Evolutionary conservation across 2,797 vertebrate species (phyloP).

Genomic region (Chiroxiphia lanceolata): DNA sequence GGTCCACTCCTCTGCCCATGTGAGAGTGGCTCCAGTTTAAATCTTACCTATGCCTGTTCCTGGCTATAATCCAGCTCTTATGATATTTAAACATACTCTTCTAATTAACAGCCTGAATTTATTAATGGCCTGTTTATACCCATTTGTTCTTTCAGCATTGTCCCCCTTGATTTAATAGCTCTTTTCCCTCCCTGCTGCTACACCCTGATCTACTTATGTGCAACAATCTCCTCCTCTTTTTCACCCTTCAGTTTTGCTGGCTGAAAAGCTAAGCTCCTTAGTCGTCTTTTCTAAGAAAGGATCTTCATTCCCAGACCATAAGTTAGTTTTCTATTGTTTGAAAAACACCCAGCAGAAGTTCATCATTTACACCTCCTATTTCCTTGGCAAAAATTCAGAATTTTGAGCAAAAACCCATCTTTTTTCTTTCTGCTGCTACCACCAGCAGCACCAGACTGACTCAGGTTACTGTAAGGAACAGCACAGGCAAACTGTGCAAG

Average conservation of each 20-base stretch:
- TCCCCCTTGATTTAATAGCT: conserved; percentile 21
- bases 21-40: not conserved
- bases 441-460: not conserved
- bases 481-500: conserved; percentile 3
- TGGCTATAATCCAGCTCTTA: not conserved
- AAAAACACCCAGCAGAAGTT: conserved; percentile 19
- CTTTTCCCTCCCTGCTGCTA: conserved; percentile 12
- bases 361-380: conserved; percentile 18
- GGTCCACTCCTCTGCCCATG: not conserved
- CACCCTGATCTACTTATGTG: conserved; percentile 12
- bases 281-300: not conserved
- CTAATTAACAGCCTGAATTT: conserved; percentile 19
- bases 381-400: conserved; percentile 32
- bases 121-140: conserved; percentile 17
- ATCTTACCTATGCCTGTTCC: not conserved
- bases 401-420: not conserved
- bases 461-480: not conserved
- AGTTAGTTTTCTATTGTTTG: conserved; percentile 26
- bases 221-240: not conserved
- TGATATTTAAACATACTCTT: not conserved
- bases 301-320: conserved; percentile 23
- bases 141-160: conserved; percentile 21
- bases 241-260: conserved; percentile 24
- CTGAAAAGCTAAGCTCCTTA: conserved; percentile 56
- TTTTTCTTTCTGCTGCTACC: not conserved